Conservation (phyloP, 2,888 invertebrate genomes). For the Dynastes hyllus region DNA sequence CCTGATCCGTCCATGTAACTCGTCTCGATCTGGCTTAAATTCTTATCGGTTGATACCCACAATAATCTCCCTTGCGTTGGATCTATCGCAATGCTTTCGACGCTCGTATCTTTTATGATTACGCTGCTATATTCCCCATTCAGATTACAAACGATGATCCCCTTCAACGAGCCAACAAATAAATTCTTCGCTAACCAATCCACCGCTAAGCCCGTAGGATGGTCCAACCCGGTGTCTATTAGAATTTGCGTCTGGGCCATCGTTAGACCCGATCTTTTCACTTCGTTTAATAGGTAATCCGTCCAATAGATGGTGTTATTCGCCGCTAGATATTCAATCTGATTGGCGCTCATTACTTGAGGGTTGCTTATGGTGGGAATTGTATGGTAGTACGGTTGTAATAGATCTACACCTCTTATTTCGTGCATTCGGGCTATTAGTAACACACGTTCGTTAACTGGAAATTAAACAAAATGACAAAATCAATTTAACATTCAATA, state of each 20-base stretch:
- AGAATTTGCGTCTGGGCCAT: constrained; percentile 82
- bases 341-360: constrained; percentile 80
- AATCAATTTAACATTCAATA: background rate
- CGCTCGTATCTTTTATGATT: constrained; percentile 69
- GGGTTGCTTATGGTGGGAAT: constrained; percentile 87
- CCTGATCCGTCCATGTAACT: constrained; percentile 80
- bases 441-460: constrained; percentile 86
- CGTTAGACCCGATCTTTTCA: constrained; percentile 80
- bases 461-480: constrained; percentile 59
- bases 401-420: constrained; percentile 88
- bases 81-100: constrained; percentile 82
- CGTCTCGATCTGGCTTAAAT: constrained; percentile 71
- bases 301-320: constrained; percentile 85
- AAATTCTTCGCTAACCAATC: constrained; percentile 88
- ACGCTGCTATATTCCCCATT: constrained; percentile 80
- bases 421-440: constrained; percentile 84
- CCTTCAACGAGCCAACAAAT: constrained; percentile 79
- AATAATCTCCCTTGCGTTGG: constrained; percentile 76
- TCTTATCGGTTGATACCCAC: constrained; percentile 69
- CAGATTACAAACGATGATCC: constrained; percentile 82
- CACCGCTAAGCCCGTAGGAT: constrained; percentile 83
- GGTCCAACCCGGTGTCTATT: constrained; percentile 80
- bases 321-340: constrained; percentile 81
- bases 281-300: constrained; percentile 83
- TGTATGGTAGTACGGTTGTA: constrained; percentile 83